Evolutionary conservation across 2,888 invertebrate species (phyloP).

Genomic region (Sericinus montela): DNA sequence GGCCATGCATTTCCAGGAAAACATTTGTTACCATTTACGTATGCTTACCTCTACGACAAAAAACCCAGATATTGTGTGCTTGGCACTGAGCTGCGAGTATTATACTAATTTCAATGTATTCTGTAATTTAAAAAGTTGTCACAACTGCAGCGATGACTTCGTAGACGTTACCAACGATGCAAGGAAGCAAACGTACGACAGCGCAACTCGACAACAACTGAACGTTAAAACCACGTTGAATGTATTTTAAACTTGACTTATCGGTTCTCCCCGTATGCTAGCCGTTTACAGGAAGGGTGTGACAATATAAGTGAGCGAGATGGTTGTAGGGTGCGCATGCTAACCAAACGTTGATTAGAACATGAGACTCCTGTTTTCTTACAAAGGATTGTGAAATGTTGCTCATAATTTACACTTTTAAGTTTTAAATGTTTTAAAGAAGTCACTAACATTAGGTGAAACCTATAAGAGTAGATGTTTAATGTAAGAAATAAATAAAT

Average conservation of each 20-base stretch:
- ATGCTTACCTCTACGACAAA: conserved; percentile 48
- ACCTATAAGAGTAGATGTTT: too few species aligned
- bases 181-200: conserved; percentile 41
- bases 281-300: conserved; percentile 38
- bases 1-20: conserved; percentile 18
- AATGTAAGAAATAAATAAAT: too few species aligned
- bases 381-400: too few species aligned
- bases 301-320: conserved; percentile 50
- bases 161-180: conserved; percentile 38
- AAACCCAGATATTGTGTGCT: conserved; percentile 16
- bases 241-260: conserved; percentile 69
- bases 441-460: too few species aligned
- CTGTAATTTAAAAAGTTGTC: conserved; percentile 52
- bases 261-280: conserved; percentile 54
- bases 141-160: conserved; percentile 44
- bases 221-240: conserved; percentile 50
- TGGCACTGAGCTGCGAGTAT: conserved; percentile 11
- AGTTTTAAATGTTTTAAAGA: too few species aligned
- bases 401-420: too few species aligned
- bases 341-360: not conserved
- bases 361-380: too few species aligned
- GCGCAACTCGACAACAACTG: conserved; percentile 65
- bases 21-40: conserved; percentile 10
- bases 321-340: conserved; percentile 31
- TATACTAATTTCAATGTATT: conserved; percentile 22